A percentile compares a stretch with the other conserved stretches of the same genome.
These are phyloP conservation scores for Acyrthosiphon pisum DNA, from an alignment of 1,140 invertebrate genomes.

Conservation along the genomic window DNA sequence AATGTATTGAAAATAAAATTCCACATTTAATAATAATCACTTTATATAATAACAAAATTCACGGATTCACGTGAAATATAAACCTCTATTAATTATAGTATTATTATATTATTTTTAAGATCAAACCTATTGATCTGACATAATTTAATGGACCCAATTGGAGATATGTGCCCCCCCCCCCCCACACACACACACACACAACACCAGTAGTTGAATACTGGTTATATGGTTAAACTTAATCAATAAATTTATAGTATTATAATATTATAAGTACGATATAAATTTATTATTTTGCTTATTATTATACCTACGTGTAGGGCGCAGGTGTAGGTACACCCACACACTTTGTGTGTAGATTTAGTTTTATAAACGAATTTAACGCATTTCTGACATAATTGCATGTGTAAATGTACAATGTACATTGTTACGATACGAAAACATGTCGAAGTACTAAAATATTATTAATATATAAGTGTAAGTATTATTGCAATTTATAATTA, in stretches of 20 bases:
- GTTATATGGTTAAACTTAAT: neutral
- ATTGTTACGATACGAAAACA: neutral
- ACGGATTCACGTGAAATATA: no score
- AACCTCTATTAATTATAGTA: no score
- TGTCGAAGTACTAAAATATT: neutral
- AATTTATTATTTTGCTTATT: neutral
- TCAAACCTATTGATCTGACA: neutral
- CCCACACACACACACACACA: no score
- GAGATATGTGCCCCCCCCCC: neutral
- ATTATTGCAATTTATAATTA: neutral
- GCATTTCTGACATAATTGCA: neutral
- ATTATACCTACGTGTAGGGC: neutral
- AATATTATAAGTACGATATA: neutral
- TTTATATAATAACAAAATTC: no score
- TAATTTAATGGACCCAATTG: neutral
- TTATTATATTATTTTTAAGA: neutral
- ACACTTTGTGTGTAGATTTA: neutral
- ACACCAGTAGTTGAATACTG: neutral
- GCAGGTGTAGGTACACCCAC: neutral
- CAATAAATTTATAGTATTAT: neutral
- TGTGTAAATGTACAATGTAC: neutral
- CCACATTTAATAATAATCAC: no score
- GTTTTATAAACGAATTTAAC: neutral
- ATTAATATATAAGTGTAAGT: neutral
- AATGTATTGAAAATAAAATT: no score